phyloP scores from a whole-genome alignment of 2,113 vertebrate species.

The Danio rerio region GRCz12tu NC_133182.1:14989501-14990000 shows the following conservation, averaged over 20 bases:
- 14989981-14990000: no score
- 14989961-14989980: no score
- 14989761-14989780: neutral
- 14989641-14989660: neutral
- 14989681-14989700: neutral
- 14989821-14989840: no score
- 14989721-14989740: neutral
- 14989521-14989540: neutral
- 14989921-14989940: no score
- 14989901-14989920: no score
- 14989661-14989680: neutral
- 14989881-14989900: no score
- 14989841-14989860: no score
- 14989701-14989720: neutral
- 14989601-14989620: neutral
- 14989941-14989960: no score
- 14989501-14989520: neutral
- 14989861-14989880: no score
- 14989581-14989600: neutral
- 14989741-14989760: neutral
- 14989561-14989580: constrained; percentile 1
- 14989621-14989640: constrained; percentile 2
- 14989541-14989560: neutral
- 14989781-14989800: neutral
- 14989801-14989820: no score